These are phyloP conservation scores for Engraulis encrasicolus DNA, from an alignment of 2,113 vertebrate species.

Conservation along the genomic window DNA sequence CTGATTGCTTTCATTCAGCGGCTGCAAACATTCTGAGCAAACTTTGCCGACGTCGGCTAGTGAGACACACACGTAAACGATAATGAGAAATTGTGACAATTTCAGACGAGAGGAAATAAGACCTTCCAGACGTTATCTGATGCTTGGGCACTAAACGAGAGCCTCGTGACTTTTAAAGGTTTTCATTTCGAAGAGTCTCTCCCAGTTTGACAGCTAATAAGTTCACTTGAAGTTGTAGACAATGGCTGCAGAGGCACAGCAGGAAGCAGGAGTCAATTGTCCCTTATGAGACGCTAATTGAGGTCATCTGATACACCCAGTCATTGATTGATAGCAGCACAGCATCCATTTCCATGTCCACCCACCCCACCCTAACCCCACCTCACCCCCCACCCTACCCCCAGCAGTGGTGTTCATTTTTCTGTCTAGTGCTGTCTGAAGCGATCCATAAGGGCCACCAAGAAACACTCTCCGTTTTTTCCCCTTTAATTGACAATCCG, in stretches of 20 bases:
- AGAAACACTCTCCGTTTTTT: conserved; percentile 37
- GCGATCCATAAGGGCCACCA: conserved; percentile 31
- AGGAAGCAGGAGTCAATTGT: conserved; percentile 16
- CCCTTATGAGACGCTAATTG: conserved; percentile 36
- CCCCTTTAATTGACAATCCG: conserved; percentile 50
- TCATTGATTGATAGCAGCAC: conserved; percentile 42
- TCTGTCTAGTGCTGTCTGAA: conserved; percentile 51
- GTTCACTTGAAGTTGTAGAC: conserved; percentile 19
- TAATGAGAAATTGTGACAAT: not conserved
- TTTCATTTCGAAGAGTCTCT: not conserved
- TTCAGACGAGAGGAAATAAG: not conserved
- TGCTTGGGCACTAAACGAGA: not conserved
- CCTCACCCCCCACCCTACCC: conserved; percentile 14
- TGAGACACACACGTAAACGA: not conserved
- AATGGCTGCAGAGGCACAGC: not conserved
- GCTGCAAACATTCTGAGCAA: not conserved
- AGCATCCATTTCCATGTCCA: conserved; percentile 32
- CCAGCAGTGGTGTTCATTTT: conserved; percentile 46
- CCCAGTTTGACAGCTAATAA: conserved; percentile 20
- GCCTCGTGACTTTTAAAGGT: conserved; percentile 10
- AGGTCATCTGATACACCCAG: conserved; percentile 46
- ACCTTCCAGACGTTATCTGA: conserved; percentile 5
- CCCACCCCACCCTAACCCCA: conserved; percentile 12
- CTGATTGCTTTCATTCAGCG: not conserved
- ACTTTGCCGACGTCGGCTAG: not conserved